These are phyloP conservation scores for Ascaphus truei DNA, from an alignment of 2,113 vertebrate species.

Conservation along the genomic window DNA sequence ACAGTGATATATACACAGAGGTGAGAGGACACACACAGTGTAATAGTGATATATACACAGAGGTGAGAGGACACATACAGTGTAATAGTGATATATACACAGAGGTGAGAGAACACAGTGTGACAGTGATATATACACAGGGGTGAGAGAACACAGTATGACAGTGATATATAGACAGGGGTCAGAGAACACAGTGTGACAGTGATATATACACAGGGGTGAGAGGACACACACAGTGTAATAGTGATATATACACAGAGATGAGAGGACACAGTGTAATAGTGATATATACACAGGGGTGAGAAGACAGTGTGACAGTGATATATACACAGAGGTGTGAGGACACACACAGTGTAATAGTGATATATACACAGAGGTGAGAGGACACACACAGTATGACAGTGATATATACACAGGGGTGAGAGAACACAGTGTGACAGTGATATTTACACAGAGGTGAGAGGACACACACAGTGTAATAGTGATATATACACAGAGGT, in stretches of 20 bases:
- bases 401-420: constrained; percentile 50
- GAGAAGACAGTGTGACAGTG: neutral
- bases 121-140: constrained; percentile 43
- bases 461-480: neutral
- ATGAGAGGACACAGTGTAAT: no score
- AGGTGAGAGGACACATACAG: constrained; percentile 43
- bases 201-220: constrained; percentile 50
- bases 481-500: constrained; percentile 50
- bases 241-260: constrained; percentile 44
- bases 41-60: constrained; percentile 43
- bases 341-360: neutral
- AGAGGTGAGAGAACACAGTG: constrained; percentile 41
- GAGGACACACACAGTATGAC: neutral
- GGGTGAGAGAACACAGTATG: constrained; percentile 56
- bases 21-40: constrained; percentile 43
- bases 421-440: constrained; percentile 29
- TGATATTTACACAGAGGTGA: constrained; percentile 54
- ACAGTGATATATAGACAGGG: no score
- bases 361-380: constrained; percentile 54
- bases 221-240: constrained; percentile 31
- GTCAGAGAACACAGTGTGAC: neutral
- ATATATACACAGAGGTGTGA: constrained; percentile 57
- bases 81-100: constrained; percentile 44
- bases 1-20: constrained; percentile 44
- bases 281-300: no score